Evolutionary conservation across 2,888 invertebrate genomes (phyloP).

Genomic region (Tetheella fluctuosa): DNA sequence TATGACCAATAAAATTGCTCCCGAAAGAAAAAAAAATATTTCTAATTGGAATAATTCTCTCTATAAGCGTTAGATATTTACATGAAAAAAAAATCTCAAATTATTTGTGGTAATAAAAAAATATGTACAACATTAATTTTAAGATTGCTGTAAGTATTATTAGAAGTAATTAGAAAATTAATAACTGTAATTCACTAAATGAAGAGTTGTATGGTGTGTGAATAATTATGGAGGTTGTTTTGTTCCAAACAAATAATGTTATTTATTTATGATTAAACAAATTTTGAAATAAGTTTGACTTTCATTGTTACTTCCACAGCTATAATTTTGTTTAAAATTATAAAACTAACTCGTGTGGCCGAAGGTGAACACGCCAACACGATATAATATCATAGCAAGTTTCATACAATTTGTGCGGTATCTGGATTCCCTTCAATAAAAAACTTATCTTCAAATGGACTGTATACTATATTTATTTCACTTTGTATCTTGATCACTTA

Average conservation of each 20-base stretch:
- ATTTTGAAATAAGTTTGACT: slow-evolving; percentile 75
- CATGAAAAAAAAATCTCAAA: slow-evolving; percentile 79
- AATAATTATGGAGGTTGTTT: slow-evolving; percentile 82
- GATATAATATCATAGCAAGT: too few relatives aligned
- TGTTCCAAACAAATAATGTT: slow-evolving; percentile 83
- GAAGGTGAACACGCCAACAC: too few relatives aligned
- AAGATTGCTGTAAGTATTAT: slow-evolving; percentile 84
- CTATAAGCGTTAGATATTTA: slow-evolving; percentile 78
- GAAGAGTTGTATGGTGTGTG: slow-evolving; percentile 80
- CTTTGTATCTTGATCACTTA: too few relatives aligned
- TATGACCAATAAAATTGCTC: slow-evolving; percentile 66
- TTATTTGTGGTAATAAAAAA: slow-evolving; percentile 78
- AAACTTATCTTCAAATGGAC: too few relatives aligned
- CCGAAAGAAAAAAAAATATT: slow-evolving; percentile 50
- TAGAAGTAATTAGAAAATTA: slow-evolving; percentile 81
- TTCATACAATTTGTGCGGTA: too few relatives aligned
- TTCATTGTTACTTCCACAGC: slow-evolving; percentile 24
- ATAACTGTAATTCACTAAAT: slow-evolving; percentile 80
- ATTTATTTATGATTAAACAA: slow-evolving; percentile 84
- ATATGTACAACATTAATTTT: slow-evolving; percentile 80
- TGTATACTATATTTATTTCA: too few relatives aligned
- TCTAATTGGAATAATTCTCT: slow-evolving; percentile 78
- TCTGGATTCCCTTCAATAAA: too few relatives aligned
- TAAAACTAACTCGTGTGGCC: too few relatives aligned
- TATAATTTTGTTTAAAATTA: too few relatives aligned